Base-by-base conservation (phyloP, 2,888 invertebrate genomes). In the Drosophila suboccidentalis region DNA sequence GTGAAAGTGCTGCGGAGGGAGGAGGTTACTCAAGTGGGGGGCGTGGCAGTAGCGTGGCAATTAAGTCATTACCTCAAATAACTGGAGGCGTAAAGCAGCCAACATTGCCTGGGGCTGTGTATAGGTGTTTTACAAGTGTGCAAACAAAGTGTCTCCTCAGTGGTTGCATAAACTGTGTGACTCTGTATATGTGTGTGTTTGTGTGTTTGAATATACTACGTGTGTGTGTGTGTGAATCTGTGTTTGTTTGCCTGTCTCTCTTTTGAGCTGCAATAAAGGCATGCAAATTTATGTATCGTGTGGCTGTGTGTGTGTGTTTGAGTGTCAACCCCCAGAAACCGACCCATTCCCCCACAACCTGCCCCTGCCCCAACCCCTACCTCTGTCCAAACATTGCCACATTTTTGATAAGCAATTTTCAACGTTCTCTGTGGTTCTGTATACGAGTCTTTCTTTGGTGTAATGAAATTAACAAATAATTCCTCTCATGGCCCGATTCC, bases 391-490 rank as follows among this genome's bases (percentile, higher is more conserved):
- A n/a, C 36, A 46, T 11, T 47, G 26, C 50, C 78, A 75, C 67
- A 75, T 76, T 90, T 86, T 80, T 86, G 84, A 89, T 83, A 86
- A 89, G 87, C 84, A 89, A 90, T 86, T 90, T 83, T 75, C 76
- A 60, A 66, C 71, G 57, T 61, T 65, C 70, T 75, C 57, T 73
- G 78, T 75, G 80, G 71, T 60, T 47, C 46, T 49, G 59, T 53
- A 44, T 49, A 55, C 43, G 46, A 50, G 67, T 58, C 32, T 54
- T 44, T 19, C 60, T 55, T 66, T 71, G 47, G 55, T 65, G 64
- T 80, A 80, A 89, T 90, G 74, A 86, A 90, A 90, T 86, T 90
- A 86, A 83, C 89, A 90, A 89, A 84, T 90, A 82, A 85, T 84
- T 83, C 71, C 65, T 59, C 78, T 74, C 72, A 51, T 69, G 70